phyloP scores from a whole-genome alignment of 1,140 invertebrate species.

The Leucophenga varia region DNA sequence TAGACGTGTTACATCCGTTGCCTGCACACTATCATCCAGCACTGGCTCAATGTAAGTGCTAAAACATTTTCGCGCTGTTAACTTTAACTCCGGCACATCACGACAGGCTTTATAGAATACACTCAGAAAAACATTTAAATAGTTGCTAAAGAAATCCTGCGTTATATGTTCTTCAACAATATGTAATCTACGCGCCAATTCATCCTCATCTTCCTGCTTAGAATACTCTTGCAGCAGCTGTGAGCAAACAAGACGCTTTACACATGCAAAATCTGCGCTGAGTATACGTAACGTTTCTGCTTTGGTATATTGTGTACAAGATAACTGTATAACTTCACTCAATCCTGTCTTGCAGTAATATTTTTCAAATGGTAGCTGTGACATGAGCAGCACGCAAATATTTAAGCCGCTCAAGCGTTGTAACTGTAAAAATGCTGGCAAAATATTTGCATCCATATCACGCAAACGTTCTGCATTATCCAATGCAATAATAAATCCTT shows the following conservation, averaged over 20 bases:
- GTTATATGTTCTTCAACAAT: conserved; percentile 31
- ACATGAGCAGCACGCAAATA: conserved; percentile 75
- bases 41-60: conserved; percentile 76
- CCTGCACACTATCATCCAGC: conserved; percentile 59
- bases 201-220: neutral
- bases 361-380: conserved; percentile 78
- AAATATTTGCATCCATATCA: conserved; percentile 70
- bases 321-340: conserved; percentile 71
- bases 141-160: conserved; percentile 72
- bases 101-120: conserved; percentile 79
- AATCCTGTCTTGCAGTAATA: conserved; percentile 70
- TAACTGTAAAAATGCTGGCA: conserved; percentile 70
- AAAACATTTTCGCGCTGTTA: conserved; percentile 71
- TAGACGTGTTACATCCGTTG: conserved; percentile 67
- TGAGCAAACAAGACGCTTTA: conserved; percentile 8
- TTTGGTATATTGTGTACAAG: conserved; percentile 81
- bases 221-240: conserved; percentile 9
- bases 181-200: conserved; percentile 1
- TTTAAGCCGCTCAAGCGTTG: conserved; percentile 72
- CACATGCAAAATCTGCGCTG: conserved; percentile 55
- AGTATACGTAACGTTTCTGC: conserved; percentile 77
- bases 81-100: conserved; percentile 77
- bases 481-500: conserved; percentile 65
- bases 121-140: conserved; percentile 76
- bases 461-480: conserved; percentile 79